phyloP scores from a whole-genome alignment of 2,797 vertebrate species.

The Ispidina lecontei region DNA sequence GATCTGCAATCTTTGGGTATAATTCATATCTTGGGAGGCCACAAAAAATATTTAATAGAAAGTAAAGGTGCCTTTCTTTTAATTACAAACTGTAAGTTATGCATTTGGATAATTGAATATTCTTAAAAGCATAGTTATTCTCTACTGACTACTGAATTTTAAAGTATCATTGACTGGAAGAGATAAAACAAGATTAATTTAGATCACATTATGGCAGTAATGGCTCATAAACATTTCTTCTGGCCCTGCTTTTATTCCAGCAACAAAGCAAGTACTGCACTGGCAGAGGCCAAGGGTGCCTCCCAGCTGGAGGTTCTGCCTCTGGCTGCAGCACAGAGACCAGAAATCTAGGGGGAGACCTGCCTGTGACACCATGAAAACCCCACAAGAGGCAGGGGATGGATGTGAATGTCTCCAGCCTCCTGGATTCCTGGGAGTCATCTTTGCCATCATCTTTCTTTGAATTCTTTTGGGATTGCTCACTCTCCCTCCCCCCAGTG shows the following conservation, averaged over 20 bases:
- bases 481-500: background rate
- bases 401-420: background rate
- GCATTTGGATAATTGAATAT: conserved; percentile 10
- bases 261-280: background rate
- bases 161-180: conserved; percentile 29
- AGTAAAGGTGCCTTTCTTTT: conserved; percentile 47
- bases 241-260: background rate
- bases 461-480: background rate
- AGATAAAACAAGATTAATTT: conserved; percentile 53
- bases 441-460: background rate
- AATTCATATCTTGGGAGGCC: conserved; percentile 12
- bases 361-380: background rate
- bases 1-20: background rate
- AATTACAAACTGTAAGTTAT: conserved; percentile 36
- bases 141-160: conserved; percentile 24
- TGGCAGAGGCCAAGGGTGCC: background rate
- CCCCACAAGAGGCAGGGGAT: background rate
- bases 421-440: background rate
- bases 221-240: conserved; percentile 35
- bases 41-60: conserved; percentile 25
- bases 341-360: background rate
- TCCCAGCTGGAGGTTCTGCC: background rate
- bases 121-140: conserved; percentile 23
- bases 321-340: background rate
- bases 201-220: conserved; percentile 8